Base-by-base conservation (phyloP, 2,888 invertebrate genomes). In the Plagodis pulveraria region DNA sequence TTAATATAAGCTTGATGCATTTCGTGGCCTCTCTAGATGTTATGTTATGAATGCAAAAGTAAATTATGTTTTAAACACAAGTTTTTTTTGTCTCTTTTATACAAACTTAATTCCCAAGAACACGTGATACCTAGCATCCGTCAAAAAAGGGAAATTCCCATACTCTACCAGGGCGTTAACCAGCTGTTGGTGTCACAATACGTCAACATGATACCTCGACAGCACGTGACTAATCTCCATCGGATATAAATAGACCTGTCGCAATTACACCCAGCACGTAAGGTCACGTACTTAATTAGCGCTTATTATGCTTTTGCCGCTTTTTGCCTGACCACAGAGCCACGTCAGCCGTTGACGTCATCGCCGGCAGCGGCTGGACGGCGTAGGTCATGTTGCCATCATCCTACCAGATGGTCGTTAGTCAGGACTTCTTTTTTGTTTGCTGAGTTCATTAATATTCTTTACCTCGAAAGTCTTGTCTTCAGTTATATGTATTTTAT, bases 171-270 rank as follows among this genome's bases (percentile, higher is more conserved):
- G 66, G 66, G 66, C 64, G 44, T 56, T 43, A 69, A 70, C 73
- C 74, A 73, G 73, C 67, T 68, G 76, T 50, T 71, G 66, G 72
- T 72, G 72, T 70, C 70, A 71, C 70, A 65, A 69, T 61, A 57
- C 40, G 52, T 67, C 59, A 66, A 62, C 64, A 64, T 63, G 54
- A 49, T 59, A 58, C 61, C 61, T 56, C 43, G 38, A 51, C 56
- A 56, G 22, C 70, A 77, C 72, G 74, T 79, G 77, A 77, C 67
- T 66, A 69, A 67, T 69, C 63, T 57, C 63, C 51, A 56, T 55
- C 56, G 62, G 68, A 65, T 76, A 76, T 75, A 72, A 80, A 80
- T 77, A 80, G 73, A 71, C 69, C 66, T 65, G 63, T 56, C 50
- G 58, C 61, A 58, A 61, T 61, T 56, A 54, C 50, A 34, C 50